phyloP scores from a whole-genome alignment of 2,113 vertebrate species.

The Ornithorhynchus anatinus region DNA sequence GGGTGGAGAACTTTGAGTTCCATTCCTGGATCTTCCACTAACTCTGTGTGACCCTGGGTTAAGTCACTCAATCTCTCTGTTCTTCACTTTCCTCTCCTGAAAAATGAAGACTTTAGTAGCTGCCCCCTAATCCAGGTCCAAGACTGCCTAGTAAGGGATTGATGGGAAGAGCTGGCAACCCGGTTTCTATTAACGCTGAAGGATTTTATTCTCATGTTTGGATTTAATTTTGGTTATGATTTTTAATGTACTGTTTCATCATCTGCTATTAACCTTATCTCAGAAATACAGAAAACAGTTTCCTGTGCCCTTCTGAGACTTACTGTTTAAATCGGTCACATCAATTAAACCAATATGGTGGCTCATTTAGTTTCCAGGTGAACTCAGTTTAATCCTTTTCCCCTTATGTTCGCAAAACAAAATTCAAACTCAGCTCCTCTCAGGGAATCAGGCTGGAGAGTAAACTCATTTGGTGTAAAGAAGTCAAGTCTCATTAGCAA shows the following conservation, averaged over 20 bases:
- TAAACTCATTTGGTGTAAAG: background rate
- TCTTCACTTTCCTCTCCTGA: no score
- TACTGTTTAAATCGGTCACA: background rate
- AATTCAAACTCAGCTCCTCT: constrained; percentile 13
- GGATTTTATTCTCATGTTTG: no score
- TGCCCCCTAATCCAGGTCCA: no score
- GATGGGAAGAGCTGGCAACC: no score
- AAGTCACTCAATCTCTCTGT: no score
- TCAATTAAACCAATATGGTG: background rate
- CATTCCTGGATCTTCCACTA: no score
- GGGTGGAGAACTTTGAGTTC: no score
- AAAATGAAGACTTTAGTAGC: no score
- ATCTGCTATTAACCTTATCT: background rate
- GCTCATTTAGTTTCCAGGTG: background rate
- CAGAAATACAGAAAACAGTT: background rate
- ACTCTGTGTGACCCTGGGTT: no score
- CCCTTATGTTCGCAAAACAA: constrained; percentile 8
- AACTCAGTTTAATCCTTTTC: background rate
- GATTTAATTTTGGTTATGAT: background rate
- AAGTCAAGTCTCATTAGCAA: constrained; percentile 21
- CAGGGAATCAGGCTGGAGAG: background rate
- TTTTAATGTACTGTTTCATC: background rate
- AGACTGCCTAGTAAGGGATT: no score
- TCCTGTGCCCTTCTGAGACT: background rate
- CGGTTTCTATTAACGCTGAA: no score